Evolutionary conservation across 2,797 vertebrate genomes (phyloP).

Genomic region (Sebastes nivosus): DNA sequence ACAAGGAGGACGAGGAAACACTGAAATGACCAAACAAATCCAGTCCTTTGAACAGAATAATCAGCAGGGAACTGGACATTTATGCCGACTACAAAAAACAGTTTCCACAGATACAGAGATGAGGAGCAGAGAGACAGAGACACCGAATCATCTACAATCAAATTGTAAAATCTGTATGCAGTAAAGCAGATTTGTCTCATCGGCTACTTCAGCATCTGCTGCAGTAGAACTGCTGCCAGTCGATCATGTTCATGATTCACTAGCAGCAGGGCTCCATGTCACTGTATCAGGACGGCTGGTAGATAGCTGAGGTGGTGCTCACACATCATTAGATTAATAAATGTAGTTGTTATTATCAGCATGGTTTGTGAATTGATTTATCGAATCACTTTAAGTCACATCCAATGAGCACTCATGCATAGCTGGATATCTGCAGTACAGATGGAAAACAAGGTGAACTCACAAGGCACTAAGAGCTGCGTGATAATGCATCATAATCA

Average conservation of each 20-base stretch:
- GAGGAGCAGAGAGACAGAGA: constrained; percentile 40
- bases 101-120: constrained; percentile 37
- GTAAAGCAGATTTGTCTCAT: constrained; percentile 69
- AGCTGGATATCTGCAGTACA: not conserved
- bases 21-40: not conserved
- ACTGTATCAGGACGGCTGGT: not conserved
- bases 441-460: not conserved
- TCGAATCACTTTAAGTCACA: not conserved
- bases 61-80: not conserved
- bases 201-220: constrained; percentile 68
- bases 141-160: constrained; percentile 61
- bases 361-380: not conserved
- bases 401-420: not conserved
- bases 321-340: not conserved
- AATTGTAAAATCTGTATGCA: constrained; percentile 64
- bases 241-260: constrained; percentile 64
- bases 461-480: not conserved
- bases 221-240: constrained; percentile 57
- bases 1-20: not conserved
- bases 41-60: not conserved
- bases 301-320: not conserved
- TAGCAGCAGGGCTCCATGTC: constrained; percentile 40
- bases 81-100: constrained; percentile 17
- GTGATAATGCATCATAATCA: constrained; percentile 6
- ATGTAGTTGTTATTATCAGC: not conserved